These are phyloP conservation scores for Polymixis flavicincta DNA, from an alignment of 2,888 invertebrate genomes.

Conservation along the genomic window DNA sequence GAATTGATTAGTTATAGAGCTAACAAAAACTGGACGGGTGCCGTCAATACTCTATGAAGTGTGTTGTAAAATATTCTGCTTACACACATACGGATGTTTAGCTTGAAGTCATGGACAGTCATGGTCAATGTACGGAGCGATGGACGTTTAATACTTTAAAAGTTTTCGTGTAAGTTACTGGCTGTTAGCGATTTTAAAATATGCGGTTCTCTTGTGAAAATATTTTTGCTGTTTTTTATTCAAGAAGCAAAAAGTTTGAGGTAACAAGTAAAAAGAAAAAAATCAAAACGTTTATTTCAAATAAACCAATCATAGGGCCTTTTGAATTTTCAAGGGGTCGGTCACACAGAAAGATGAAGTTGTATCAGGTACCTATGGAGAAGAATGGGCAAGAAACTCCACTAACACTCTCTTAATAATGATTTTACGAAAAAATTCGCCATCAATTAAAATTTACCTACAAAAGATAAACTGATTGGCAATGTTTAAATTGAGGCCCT, in stretches of 20 bases:
- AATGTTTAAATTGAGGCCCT: too few species aligned
- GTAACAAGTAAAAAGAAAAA: too few species aligned
- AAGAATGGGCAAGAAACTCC: too few species aligned
- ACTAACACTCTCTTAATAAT: too few species aligned
- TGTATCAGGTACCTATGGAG: too few species aligned
- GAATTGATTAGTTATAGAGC: slow-evolving; percentile 49
- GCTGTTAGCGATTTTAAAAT: slow-evolving; percentile 50
- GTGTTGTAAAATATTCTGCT: slow-evolving; percentile 71
- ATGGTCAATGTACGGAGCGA: slow-evolving; percentile 80
- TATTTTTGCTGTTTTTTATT: neutral
- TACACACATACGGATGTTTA: slow-evolving; percentile 57
- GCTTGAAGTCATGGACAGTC: slow-evolving; percentile 80
- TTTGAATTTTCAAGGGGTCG: too few species aligned
- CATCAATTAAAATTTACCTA: too few species aligned
- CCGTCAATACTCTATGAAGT: slow-evolving; percentile 68
- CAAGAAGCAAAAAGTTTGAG: neutral
- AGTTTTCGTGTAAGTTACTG: slow-evolving; percentile 52
- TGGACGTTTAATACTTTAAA: slow-evolving; percentile 61
- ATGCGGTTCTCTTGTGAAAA: neutral
- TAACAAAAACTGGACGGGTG: slow-evolving; percentile 46
- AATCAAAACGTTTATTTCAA: too few species aligned
- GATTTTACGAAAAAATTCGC: too few species aligned
- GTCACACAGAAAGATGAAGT: too few species aligned
- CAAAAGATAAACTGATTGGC: too few species aligned
- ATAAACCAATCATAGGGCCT: too few species aligned